A percentile compares a stretch with the other conserved stretches of the same genome.
Conservation (phyloP, 2,797 vertebrate genomes). For the Eulemur mongoz region DNA sequence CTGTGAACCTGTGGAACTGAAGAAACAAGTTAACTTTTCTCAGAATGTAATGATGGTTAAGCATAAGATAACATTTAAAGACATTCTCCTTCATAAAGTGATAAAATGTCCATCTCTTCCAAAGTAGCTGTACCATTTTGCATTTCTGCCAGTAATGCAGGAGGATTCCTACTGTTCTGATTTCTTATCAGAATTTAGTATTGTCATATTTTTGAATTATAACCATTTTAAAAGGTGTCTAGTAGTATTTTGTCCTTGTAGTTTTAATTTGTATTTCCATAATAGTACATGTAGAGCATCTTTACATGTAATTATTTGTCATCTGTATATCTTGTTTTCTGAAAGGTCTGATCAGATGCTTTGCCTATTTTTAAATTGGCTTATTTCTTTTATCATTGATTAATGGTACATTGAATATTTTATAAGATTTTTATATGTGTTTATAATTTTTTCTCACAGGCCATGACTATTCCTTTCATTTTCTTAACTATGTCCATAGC, state of each 20-base stretch:
- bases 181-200: neutral
- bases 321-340: neutral
- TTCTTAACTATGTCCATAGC: neutral
- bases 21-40: neutral
- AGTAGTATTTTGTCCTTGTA: neutral
- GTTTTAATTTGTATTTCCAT: neutral
- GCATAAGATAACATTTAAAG: neutral
- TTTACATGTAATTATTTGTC: neutral
- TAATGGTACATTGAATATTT: neutral
- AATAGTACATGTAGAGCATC: neutral
- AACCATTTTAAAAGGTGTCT: neutral
- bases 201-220: neutral
- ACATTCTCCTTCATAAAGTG: neutral
- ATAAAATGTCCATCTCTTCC: neutral
- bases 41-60: neutral
- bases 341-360: neutral
- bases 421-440: neutral
- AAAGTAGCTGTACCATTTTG: neutral
- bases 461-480: neutral
- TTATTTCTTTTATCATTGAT: neutral
- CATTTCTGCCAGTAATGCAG: neutral
- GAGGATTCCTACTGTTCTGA: neutral
- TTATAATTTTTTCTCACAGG: neutral
- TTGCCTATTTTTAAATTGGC: neutral
- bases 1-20: neutral